Evolutionary conservation across 2,888 invertebrate genomes (phyloP).

Genomic region (Hirtodrosophila trivittata): DNA sequence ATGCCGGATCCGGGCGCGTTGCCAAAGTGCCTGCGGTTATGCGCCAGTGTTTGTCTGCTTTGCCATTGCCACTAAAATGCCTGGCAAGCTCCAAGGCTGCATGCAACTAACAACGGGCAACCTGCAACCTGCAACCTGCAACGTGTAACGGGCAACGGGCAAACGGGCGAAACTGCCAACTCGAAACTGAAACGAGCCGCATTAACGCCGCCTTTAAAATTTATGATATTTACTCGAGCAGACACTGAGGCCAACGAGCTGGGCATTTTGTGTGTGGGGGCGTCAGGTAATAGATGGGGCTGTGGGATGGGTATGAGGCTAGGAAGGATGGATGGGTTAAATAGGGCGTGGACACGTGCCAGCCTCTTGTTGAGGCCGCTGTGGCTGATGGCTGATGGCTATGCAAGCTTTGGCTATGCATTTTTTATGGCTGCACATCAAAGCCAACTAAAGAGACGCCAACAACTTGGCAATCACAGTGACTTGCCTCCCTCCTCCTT

Average conservation of each 20-base stretch:
- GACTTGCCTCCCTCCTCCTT: not conserved
- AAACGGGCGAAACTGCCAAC: conserved; percentile 10
- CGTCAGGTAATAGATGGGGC: not conserved
- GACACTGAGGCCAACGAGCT: conserved; percentile 46
- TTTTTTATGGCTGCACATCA: conserved; percentile 57
- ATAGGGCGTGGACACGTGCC: conserved; percentile 38
- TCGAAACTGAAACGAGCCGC: conserved; percentile 53
- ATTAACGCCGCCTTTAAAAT: conserved; percentile 77
- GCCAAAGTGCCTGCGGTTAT: conserved; percentile 76
- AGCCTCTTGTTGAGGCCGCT: conserved; percentile 1
- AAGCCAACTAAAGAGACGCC: conserved; percentile 53
- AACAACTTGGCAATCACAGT: conserved; percentile 54
- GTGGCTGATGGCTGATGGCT: conserved; percentile 6
- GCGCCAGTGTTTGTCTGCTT: conserved; percentile 53
- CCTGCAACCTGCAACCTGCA: conserved; percentile 6
- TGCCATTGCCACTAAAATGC: conserved; percentile 20
- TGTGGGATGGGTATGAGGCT: not conserved
- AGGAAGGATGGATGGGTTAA: not conserved
- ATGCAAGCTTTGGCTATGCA: conserved; percentile 41
- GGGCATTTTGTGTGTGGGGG: conserved; percentile 9
- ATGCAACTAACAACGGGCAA: conserved; percentile 2
- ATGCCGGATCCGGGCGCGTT: conserved; percentile 52
- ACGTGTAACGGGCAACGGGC: conserved; percentile 9
- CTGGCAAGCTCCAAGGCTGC: conserved; percentile 41
- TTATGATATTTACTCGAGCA: conserved; percentile 77